Evolutionary conservation across 2,797 vertebrate genomes (phyloP), one percentile per base, ranked within the genome.

Genomic region (Mallotus villosus): DNA sequence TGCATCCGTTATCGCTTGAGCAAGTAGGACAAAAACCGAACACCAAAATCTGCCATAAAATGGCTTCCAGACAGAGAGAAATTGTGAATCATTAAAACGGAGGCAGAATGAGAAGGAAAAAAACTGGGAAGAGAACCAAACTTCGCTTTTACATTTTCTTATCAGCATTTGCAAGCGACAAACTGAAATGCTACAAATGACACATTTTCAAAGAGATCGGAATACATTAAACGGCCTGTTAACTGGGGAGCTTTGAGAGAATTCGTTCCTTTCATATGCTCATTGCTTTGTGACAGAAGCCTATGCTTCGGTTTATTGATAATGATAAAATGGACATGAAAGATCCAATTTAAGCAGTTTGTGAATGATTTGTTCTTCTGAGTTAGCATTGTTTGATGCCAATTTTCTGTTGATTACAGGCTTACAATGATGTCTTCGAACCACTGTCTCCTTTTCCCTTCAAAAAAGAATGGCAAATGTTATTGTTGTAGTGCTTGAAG

Each of bases 41-140:
- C 82, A 87, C 73, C 72, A 81, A 88, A 84, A 59, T 69, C 66
- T 64, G 53, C 63, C 46, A 17, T 78, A 64, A 78, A 83, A 80
- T 67, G 68, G 46, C 53, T 68, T 72, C 67, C 46, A 60, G 60
- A 61, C 5, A 4, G 63, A 59, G 62, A 22, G 27, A 29, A 25
- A 19, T 25, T 24, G 29, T 46, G 64, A 24, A 58, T 25, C 37
- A 25, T 34, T 49, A 34, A 65, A 73, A 72, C 57, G 14, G 49
- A 70, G 21, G 25, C 70, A 22, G 53, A 55, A 41, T 75, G 58
- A 53, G 71, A 68, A 46, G 66, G 34, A 78, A 70, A 32, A 25
- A 32, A 59, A 74, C 66, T 70, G 32, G 79, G 78, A 79, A 24
- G 37, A 71, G 62, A 82, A 76, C 78, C 71, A 84, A 74, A 69